Base-by-base conservation (phyloP, 2,888 invertebrate genomes). In the Acanthosoma haemorrhoidale region DNA sequence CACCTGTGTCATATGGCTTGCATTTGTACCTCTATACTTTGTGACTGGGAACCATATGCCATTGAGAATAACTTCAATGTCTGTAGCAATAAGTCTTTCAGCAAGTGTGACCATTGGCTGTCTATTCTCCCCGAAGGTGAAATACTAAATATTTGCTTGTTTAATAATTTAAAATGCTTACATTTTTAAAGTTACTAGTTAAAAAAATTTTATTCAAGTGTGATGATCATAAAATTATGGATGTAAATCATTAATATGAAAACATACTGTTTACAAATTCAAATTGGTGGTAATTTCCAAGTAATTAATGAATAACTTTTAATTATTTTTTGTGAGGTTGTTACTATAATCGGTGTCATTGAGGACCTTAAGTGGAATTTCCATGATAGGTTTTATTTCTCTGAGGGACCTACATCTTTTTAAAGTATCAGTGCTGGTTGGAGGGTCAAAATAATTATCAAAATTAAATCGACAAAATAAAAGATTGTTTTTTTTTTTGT, bases 1-100 rank as follows among this genome's bases (percentile, higher is more conserved):
- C 51, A 97, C 96, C 29, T 95, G 96, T 80, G 92, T 96, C 74
- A 96, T 97, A 78, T 98, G 98, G 98, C 82, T 96, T 75, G 98
- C 98, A 25, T 98, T 98, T 81, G 93, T 98, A 70, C 96, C 97
- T 4, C 86, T 98, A 61, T 97, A 97, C 82, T 96, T 97, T 80
- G 96, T 96, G 73, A 96, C 96, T 1, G 94, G 92, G 71, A 92
- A 90, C 78, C 93, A 96, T 82, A 93, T 95, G 73, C 91, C 93
- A 13, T 84, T 96, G 72, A 86, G 96, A 73, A 92, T 96, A 79
- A 95, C 94, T 76, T 94, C 94, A 80, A 94, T 96, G 92, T 94
- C 94, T 68, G 93, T 96, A 77, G 94, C 96, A 75, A 95, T 96
- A 79, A 94, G 93, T 74, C 85, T 97, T 74, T 94, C 94, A 76